Conservation (phyloP, 2,797 vertebrate species). For the Mormyrus proboscirostris region DNA sequence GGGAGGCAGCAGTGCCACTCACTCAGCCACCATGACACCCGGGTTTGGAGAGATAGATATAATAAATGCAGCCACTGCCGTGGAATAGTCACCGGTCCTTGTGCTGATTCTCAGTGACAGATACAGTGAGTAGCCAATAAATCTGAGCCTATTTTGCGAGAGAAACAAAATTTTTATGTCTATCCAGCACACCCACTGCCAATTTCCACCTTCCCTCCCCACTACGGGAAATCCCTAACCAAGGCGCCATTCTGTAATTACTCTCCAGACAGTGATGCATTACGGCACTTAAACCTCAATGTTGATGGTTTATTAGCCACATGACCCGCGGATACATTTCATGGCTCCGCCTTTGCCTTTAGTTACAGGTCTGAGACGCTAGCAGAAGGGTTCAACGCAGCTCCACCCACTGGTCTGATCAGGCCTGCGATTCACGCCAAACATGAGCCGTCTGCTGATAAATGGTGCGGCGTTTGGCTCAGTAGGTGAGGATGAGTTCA, state of each 20-base stretch:
- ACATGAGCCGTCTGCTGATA: background rate
- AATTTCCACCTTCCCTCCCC: background rate
- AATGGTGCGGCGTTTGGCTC: background rate
- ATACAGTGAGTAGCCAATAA: background rate
- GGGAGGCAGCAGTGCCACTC: background rate
- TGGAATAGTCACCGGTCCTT: background rate
- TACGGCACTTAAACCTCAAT: constrained; percentile 11
- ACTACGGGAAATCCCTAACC: constrained; percentile 26
- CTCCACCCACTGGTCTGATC: background rate
- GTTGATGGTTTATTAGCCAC: constrained; percentile 18
- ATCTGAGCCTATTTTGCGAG: constrained; percentile 17
- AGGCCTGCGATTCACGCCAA: background rate
- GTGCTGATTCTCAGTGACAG: background rate
- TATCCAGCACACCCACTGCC: background rate
- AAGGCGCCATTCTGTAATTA: background rate
- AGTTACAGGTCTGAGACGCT: background rate
- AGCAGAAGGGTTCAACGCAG: background rate
- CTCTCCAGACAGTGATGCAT: background rate
- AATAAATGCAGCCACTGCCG: background rate
- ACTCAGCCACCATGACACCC: background rate
- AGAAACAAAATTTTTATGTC: constrained; percentile 22
- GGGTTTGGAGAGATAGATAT: background rate
- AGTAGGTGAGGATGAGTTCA: background rate
- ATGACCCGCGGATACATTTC: background rate
- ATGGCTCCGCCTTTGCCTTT: background rate